Conservation (phyloP, 2,113 vertebrate species). For the Aphyosemion australe region DNA sequence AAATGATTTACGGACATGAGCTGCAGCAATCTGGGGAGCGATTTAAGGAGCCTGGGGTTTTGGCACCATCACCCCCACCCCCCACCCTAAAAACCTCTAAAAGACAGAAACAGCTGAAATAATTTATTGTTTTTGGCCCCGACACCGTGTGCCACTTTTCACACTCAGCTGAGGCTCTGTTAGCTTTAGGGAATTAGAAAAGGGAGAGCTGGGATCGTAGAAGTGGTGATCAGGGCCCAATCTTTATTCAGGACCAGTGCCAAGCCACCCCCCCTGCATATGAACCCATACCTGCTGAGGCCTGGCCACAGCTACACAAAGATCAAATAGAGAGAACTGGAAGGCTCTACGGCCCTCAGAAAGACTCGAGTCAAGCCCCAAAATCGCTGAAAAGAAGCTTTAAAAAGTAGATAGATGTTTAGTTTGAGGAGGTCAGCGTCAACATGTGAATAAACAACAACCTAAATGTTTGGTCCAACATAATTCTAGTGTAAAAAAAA, state of each 20-base stretch:
- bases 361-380: slow-evolving; percentile 14
- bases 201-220: slow-evolving; percentile 18
- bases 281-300: slow-evolving; percentile 72
- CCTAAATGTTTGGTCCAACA: slow-evolving; percentile 50
- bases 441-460: slow-evolving; percentile 24
- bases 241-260: slow-evolving; percentile 60
- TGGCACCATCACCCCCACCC: slow-evolving; percentile 46
- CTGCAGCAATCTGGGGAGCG: slow-evolving; percentile 47
- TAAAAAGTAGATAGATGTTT: slow-evolving; percentile 18
- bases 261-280: slow-evolving; percentile 40
- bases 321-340: slow-evolving; percentile 45
- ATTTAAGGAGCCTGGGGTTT: slow-evolving; percentile 52
- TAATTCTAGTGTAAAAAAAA: slow-evolving; percentile 31
- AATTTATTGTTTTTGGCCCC: slow-evolving; percentile 78
- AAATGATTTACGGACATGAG: slow-evolving; percentile 48
- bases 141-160: slow-evolving; percentile 52
- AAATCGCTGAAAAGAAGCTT: background rate
- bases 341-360: slow-evolving; percentile 11
- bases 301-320: slow-evolving; percentile 56
- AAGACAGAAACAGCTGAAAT: slow-evolving; percentile 61
- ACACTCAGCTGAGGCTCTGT: slow-evolving; percentile 57
- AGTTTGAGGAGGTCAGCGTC: slow-evolving; percentile 21
- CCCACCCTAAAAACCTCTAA: slow-evolving; percentile 15
- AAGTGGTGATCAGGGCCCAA: slow-evolving; percentile 40
- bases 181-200: slow-evolving; percentile 63